These are phyloP conservation scores for Troilus luridus DNA, from an alignment of 2,888 invertebrate genomes.

Conservation along the genomic window DNA sequence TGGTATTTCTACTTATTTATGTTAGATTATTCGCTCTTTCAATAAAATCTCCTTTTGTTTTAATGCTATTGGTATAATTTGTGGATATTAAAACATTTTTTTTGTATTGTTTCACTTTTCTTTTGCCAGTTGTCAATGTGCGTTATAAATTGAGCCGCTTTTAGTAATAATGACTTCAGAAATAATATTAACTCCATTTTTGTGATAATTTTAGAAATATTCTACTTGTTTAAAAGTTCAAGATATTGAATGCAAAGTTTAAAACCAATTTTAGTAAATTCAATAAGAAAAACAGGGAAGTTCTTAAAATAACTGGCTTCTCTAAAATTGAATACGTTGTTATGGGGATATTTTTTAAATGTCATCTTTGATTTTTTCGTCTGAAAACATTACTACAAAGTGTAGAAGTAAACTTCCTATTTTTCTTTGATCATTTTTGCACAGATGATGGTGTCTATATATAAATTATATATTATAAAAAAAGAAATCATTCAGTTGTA, in stretches of 20 bases:
- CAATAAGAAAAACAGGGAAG: background rate
- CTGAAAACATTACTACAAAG: background rate
- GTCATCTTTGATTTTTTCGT: background rate
- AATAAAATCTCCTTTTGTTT: background rate
- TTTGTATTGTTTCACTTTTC: background rate
- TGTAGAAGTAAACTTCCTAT: background rate
- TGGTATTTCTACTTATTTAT: background rate
- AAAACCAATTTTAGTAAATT: background rate
- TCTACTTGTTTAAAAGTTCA: background rate
- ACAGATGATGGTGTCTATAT: background rate
- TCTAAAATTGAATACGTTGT: background rate
- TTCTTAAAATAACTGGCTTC: background rate
- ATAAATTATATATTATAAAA: background rate
- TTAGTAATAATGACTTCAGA: background rate
- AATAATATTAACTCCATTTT: background rate
- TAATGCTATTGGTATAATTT: background rate
- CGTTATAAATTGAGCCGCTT: background rate
- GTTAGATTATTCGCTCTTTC: background rate
- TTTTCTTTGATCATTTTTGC: background rate
- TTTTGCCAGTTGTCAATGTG: background rate
- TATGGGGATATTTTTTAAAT: background rate
- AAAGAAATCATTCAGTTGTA: background rate
- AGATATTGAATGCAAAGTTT: background rate
- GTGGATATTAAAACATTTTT: background rate
- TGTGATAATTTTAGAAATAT: background rate